A percentile compares a stretch with the other conserved stretches of the same genome.
phyloP scores from a whole-genome alignment of 2,113 vertebrate species.

The Paracanthobrama guichenoti region DNA sequence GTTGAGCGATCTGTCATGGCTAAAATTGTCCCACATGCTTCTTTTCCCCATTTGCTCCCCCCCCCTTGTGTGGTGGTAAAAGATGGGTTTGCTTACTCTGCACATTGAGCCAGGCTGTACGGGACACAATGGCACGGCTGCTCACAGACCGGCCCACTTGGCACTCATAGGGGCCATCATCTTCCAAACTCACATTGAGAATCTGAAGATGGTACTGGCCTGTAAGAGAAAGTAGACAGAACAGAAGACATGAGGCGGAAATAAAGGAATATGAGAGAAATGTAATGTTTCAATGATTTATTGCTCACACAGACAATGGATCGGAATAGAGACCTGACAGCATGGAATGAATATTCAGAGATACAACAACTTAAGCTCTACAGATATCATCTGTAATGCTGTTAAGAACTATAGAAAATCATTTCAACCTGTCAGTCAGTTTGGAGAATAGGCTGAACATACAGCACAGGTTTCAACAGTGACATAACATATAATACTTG shows the following conservation, averaged over 20 bases:
- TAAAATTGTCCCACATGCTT: conserved; percentile 40
- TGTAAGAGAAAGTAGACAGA: conserved; percentile 43
- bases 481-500: not conserved
- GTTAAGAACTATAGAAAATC: not conserved
- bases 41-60: not conserved
- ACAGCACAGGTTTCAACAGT: too few relatives aligned
- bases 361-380: not conserved
- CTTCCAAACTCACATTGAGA: conserved; percentile 68
- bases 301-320: not conserved
- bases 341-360: not conserved
- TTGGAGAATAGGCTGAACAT: not conserved
- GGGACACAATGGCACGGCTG: conserved; percentile 69
- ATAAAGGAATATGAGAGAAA: conserved; percentile 37
- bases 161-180: conserved; percentile 73
- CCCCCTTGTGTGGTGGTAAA: not conserved
- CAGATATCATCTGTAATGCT: not conserved
- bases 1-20: conserved; percentile 40
- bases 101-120: conserved; percentile 64
- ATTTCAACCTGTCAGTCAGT: not conserved
- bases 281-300: not conserved
- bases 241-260: not conserved
- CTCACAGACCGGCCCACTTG: conserved; percentile 73
- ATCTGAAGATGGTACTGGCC: conserved; percentile 76
- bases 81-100: conserved; percentile 66
- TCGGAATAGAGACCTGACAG: not conserved